Evolutionary conservation across 2,888 invertebrate species (phyloP).

Genomic region (Neoascia interrupta): DNA sequence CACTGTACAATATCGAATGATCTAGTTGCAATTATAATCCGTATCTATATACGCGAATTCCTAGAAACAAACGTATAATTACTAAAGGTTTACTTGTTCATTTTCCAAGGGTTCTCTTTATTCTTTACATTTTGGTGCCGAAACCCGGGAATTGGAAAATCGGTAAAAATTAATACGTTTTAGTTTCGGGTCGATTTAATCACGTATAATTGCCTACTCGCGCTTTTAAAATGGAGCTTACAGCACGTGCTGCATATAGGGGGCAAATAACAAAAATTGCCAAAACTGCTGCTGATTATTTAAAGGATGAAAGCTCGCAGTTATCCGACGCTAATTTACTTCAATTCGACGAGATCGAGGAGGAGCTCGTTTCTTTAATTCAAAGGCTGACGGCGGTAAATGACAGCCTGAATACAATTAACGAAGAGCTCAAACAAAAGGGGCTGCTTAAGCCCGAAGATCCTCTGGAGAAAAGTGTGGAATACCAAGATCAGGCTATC

Average conservation of each 20-base stretch:
- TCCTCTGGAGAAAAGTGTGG: not conserved
- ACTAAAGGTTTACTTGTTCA: too few species aligned
- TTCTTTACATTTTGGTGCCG: too few species aligned
- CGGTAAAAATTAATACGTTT: too few species aligned
- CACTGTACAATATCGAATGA: too few species aligned
- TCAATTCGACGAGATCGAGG: conserved; percentile 19
- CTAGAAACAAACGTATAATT: too few species aligned
- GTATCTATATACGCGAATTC: too few species aligned
- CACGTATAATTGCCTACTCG: too few species aligned
- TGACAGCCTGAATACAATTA: not conserved
- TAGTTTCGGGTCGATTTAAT: too few species aligned
- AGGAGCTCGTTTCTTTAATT: conserved; percentile 13
- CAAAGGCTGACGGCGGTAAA: conserved; percentile 19
- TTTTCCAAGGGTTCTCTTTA: too few species aligned
- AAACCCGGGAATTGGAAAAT: too few species aligned
- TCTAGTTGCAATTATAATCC: too few species aligned
- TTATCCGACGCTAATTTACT: not conserved
- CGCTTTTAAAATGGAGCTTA: too few species aligned
- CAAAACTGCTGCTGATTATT: conserved; percentile 10
- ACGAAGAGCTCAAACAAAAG: conserved; percentile 2
- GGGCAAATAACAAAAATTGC: conserved; percentile 25
- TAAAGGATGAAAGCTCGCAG: not conserved
- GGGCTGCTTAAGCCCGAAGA: not conserved
- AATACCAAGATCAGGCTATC: conserved; percentile 21
- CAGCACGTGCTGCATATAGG: not conserved